A percentile compares a stretch with the other conserved stretches of the same genome.
Evolutionary conservation across 2,888 invertebrate species (phyloP).

Genomic region (Parnassius orleans): DNA sequence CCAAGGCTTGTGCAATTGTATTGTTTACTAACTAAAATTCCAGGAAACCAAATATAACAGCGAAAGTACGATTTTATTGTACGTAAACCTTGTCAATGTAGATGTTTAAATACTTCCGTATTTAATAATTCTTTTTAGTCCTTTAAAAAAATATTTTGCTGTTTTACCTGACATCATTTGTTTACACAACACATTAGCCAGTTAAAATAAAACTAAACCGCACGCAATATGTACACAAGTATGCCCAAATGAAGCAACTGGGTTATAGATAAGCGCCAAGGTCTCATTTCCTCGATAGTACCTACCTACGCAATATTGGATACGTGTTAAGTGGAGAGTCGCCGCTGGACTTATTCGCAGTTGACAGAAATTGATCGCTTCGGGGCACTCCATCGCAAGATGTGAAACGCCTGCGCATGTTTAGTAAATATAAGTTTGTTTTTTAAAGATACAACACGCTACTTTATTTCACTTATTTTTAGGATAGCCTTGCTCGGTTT

Average conservation of each 20-base stretch:
- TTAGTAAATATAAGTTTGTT: conserved; percentile 13
- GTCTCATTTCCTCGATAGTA: conserved; percentile 26
- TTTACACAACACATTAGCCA: neutral
- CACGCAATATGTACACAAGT: neutral
- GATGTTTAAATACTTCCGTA: no score
- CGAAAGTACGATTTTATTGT: no score
- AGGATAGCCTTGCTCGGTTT: no score
- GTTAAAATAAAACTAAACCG: neutral
- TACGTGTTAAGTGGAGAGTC: conserved; percentile 37
- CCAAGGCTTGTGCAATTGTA: no score
- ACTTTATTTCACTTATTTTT: no score
- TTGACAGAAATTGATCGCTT: conserved; percentile 65
- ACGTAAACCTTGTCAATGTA: no score
- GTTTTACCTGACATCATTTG: no score
- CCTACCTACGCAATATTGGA: conserved; percentile 21
- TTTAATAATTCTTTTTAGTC: no score
- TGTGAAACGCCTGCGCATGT: conserved; percentile 28
- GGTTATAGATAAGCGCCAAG: conserved; percentile 15
- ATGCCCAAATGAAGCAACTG: conserved; percentile 5
- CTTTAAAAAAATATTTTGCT: no score
- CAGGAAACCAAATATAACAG: no score
- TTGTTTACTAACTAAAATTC: no score
- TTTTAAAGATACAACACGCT: conserved; percentile 1
- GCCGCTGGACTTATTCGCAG: conserved; percentile 47
- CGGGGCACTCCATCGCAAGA: conserved; percentile 40